These are phyloP conservation scores for Nyctereutes procyonoides DNA, from an alignment of 2,113 vertebrate genomes.

Conservation along the genomic window DNA sequence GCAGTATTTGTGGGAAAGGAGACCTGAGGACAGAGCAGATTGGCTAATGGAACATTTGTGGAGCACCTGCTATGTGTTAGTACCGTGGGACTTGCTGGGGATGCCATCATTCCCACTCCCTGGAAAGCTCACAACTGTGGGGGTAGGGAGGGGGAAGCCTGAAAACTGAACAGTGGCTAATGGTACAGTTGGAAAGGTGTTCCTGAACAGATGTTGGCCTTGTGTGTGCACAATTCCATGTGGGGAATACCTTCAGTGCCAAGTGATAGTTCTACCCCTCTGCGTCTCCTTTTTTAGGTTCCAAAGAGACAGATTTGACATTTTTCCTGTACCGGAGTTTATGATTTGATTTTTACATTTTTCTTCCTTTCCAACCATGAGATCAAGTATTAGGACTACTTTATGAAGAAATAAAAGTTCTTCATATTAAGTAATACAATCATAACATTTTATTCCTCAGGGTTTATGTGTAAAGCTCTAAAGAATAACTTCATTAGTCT, in stretches of 20 bases:
- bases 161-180: not conserved
- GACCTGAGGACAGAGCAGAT: not conserved
- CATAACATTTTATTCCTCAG: constrained; percentile 39
- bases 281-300: not conserved
- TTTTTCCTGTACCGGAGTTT: not conserved
- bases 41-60: not conserved
- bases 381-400: not conserved
- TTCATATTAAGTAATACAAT: constrained; percentile 36
- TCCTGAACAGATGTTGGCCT: not conserved
- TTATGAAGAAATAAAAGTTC: constrained; percentile 25
- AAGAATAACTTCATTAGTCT: constrained; percentile 43
- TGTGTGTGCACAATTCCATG: fast-evolving
- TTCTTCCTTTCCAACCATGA: not conserved
- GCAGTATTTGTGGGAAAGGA: not conserved
- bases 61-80: no score
- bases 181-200: not conserved
- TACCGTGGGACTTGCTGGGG: fast-evolving
- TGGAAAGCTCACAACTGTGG: not conserved
- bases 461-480: constrained; percentile 18
- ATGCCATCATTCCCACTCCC: not conserved
- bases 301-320: not conserved
- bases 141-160: not conserved
- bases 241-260: not conserved
- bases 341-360: not conserved
- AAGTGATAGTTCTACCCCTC: not conserved